These are phyloP conservation scores for Sparidentex hasta DNA, from an alignment of 2,797 vertebrate species.

Conservation along the genomic window DNA sequence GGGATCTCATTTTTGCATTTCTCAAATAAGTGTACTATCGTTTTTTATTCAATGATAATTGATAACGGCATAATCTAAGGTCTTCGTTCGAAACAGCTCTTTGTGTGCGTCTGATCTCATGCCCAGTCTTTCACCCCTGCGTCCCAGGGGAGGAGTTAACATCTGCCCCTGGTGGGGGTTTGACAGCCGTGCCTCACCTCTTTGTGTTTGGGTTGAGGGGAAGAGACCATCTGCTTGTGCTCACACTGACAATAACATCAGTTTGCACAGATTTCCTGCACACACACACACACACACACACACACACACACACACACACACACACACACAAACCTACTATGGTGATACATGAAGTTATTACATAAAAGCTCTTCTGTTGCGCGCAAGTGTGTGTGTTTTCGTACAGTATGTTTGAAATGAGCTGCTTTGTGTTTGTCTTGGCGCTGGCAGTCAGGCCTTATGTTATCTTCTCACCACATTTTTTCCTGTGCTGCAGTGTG, in stretches of 20 bases:
- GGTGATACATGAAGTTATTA: background rate
- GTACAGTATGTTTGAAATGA: constrained; percentile 27
- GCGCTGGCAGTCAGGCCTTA: constrained; percentile 13
- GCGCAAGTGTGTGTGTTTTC: background rate
- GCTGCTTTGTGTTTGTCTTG: constrained; percentile 49
- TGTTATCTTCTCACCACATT: constrained; percentile 33
- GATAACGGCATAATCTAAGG: background rate
- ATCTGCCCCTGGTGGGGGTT: constrained; percentile 79
- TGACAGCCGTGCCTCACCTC: constrained; percentile 70
- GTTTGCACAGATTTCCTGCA: constrained; percentile 57
- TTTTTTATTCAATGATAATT: background rate
- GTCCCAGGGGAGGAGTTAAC: constrained; percentile 77
- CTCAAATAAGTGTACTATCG: background rate
- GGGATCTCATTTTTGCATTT: background rate
- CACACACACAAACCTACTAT: background rate
- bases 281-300: constrained; percentile 25
- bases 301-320: constrained; percentile 2
- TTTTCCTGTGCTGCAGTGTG: constrained; percentile 31
- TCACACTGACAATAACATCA: constrained; percentile 66
- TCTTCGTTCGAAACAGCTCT: constrained; percentile 9
- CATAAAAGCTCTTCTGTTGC: background rate
- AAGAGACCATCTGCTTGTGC: constrained; percentile 78
- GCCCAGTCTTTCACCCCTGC: constrained; percentile 58
- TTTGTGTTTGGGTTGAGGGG: constrained; percentile 80
- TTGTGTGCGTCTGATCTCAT: constrained; percentile 40